Evolutionary conservation across 2,113 vertebrate genomes (phyloP).

Genomic region (Hippocampus mohnikei): DNA sequence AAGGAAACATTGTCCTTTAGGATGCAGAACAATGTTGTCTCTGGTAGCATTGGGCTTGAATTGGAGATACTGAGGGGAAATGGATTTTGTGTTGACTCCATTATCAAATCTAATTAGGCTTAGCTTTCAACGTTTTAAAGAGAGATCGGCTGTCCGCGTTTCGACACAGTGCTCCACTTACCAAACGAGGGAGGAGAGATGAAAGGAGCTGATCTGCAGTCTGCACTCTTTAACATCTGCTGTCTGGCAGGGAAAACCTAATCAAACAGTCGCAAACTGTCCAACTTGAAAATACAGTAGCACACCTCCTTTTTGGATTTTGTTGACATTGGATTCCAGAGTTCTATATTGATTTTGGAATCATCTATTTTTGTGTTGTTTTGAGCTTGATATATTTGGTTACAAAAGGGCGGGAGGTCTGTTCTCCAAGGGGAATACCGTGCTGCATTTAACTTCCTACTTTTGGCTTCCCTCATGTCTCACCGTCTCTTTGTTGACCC

Average conservation of each 20-base stretch:
- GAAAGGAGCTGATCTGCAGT: background rate
- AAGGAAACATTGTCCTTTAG: background rate
- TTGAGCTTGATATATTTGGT: background rate
- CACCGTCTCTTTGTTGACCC: slow-evolving; percentile 19
- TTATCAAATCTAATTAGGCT: slow-evolving; percentile 11
- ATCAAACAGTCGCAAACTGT: background rate
- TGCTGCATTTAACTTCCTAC: background rate
- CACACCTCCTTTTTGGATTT: background rate
- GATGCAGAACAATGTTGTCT: background rate
- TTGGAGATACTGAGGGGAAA: background rate
- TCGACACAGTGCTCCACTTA: background rate
- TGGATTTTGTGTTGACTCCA: background rate
- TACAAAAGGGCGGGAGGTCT: background rate
- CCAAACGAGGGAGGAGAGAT: background rate
- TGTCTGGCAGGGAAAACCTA: too few relatives aligned
- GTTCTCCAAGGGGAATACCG: background rate
- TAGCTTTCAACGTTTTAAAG: background rate
- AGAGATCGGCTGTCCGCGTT: background rate
- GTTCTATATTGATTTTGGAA: background rate
- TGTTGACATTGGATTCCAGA: background rate
- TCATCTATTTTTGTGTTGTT: background rate
- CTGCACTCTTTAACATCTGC: background rate
- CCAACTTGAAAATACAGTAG: background rate
- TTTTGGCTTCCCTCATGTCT: background rate
- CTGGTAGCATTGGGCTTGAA: background rate